These are phyloP conservation scores for Tympanoctomys barrerae DNA, from an alignment of 2,797 vertebrate species.

Conservation along the genomic window DNA sequence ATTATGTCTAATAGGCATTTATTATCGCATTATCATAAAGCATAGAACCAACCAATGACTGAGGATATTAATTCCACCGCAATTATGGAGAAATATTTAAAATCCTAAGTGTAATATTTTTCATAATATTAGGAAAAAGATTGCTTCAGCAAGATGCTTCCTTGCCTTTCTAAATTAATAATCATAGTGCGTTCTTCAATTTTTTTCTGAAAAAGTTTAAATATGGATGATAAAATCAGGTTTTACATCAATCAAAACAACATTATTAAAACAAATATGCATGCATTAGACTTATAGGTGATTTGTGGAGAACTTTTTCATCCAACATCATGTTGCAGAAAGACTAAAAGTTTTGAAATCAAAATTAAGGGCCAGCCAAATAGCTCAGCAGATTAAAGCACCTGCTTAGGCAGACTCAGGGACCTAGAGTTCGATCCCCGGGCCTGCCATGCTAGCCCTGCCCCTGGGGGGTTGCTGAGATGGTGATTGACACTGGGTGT, in stretches of 20 bases:
- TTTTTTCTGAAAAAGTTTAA: constrained; percentile 46
- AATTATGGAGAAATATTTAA: constrained; percentile 82
- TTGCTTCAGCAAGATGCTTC: constrained; percentile 55
- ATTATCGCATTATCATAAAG: constrained; percentile 80
- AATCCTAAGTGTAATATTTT: constrained; percentile 76
- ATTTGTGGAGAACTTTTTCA: neutral
- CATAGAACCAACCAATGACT: constrained; percentile 71
- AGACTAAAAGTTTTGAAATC: neutral
- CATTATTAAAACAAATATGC: neutral
- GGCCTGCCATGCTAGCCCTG: no score
- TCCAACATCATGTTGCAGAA: neutral
- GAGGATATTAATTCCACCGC: constrained; percentile 74
- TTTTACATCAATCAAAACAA: neutral
- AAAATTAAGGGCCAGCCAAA: neutral
- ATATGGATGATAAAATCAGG: neutral
- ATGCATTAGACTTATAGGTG: neutral
- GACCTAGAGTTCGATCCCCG: no score
- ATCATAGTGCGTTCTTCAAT: neutral
- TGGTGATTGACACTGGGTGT: no score
- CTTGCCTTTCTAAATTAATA: neutral
- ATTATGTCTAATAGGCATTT: constrained; percentile 72
- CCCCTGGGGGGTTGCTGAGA: no score
- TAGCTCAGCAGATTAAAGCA: no score
- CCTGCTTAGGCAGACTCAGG: no score
- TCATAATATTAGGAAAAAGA: constrained; percentile 73